Percentiles rank a stretch among this genome's conserved stretches.
Evolutionary conservation across 35 echinoderm and acorn worm genomes (phyloP).

Genomic region (Apostichopus californicus): DNA sequence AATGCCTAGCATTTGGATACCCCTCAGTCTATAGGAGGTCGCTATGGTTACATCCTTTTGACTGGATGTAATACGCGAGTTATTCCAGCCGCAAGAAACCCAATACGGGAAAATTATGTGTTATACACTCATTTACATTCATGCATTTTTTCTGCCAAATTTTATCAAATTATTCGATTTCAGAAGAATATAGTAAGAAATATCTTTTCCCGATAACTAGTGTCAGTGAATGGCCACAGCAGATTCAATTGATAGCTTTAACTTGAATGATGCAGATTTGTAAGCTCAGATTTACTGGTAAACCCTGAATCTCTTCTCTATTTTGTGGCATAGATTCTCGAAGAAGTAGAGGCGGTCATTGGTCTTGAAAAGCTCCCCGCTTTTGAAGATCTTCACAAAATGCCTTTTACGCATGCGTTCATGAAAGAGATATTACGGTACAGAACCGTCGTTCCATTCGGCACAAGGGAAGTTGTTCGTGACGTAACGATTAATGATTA

Average conservation of each 20-base stretch:
- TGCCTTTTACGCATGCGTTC: constrained; percentile 32
- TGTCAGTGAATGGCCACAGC: no score
- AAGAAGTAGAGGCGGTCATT: background rate
- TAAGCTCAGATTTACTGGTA: no score
- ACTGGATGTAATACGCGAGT: background rate
- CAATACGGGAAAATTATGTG: no score
- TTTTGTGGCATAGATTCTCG: background rate
- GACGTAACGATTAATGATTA: constrained; percentile 50
- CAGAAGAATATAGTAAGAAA: no score
- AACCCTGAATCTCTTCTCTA: no score
- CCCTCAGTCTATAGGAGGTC: background rate
- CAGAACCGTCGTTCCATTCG: background rate
- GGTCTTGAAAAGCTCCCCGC: background rate
- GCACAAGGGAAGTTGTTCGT: background rate
- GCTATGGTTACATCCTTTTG: background rate
- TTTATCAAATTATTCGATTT: no score
- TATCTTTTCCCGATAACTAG: no score
- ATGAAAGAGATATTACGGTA: constrained; percentile 3
- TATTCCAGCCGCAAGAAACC: no score
- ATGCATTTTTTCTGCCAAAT: no score
- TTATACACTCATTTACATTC: no score
- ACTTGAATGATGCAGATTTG: no score
- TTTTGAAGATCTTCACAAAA: background rate
- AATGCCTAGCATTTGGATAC: background rate
- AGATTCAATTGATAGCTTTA: no score